phyloP scores from a whole-genome alignment of 2,888 invertebrate species.

The Julus scandinavius region DNA sequence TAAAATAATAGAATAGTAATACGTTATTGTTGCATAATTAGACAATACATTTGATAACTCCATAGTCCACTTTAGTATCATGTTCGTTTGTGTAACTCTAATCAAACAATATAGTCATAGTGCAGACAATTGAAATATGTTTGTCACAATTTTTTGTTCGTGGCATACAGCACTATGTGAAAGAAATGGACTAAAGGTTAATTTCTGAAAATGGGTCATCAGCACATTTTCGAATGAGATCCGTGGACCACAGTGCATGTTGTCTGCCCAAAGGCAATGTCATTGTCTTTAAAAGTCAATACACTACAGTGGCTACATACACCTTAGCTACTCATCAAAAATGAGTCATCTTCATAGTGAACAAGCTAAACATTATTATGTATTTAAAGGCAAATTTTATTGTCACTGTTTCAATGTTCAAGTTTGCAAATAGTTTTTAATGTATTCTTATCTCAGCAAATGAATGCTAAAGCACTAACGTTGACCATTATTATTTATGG shows the following conservation, averaged over 20 bases:
- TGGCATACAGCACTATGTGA: not conserved
- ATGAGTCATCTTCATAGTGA: not conserved
- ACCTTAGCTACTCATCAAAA: not conserved
- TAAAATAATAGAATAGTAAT: not conserved
- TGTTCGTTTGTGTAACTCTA: not conserved
- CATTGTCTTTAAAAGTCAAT: conserved; percentile 40
- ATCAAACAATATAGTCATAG: not conserved
- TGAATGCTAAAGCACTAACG: not conserved
- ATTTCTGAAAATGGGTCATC: conserved; percentile 33
- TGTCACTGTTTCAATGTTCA: not conserved
- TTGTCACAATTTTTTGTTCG: conserved; percentile 12
- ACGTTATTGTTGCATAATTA: not conserved
- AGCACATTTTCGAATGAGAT: conserved; percentile 28
- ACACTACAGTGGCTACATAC: not conserved
- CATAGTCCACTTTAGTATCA: not conserved
- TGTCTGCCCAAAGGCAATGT: conserved; percentile 20
- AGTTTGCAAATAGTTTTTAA: not conserved
- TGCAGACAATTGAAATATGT: not conserved
- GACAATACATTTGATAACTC: not conserved
- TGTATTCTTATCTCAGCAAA: not conserved
- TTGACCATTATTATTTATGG: not conserved
- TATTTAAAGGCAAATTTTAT: not conserved
- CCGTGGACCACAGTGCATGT: not conserved
- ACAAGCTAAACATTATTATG: not conserved
- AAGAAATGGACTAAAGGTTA: conserved; percentile 40